Percentiles rank a stretch among this genome's conserved stretches.
Evolutionary conservation across 2,888 invertebrate genomes (phyloP).

Genomic region (Macaria liturata): DNA sequence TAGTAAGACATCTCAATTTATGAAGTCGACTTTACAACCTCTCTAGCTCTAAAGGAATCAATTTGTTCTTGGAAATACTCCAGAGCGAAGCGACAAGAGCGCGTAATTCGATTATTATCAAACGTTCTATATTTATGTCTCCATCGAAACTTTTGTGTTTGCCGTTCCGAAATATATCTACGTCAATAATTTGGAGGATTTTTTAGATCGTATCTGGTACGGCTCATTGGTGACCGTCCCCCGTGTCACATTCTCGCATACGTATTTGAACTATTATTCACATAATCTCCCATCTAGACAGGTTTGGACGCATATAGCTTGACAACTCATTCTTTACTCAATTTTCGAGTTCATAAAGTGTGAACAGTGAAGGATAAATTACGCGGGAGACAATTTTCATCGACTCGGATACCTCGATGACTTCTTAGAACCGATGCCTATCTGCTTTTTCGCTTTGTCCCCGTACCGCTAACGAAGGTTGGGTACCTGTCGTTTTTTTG

Average conservation of each 20-base stretch:
- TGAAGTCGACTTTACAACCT: slow-evolving; percentile 46
- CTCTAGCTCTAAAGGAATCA: slow-evolving; percentile 33
- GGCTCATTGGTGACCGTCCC: slow-evolving; percentile 66
- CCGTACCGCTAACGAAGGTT: slow-evolving; percentile 75
- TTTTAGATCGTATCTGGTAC: slow-evolving; percentile 52
- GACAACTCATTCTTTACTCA: slow-evolving; percentile 67
- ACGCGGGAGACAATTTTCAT: slow-evolving; percentile 63
- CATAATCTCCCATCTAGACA: slow-evolving; percentile 61
- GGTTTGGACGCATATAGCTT: slow-evolving; percentile 55
- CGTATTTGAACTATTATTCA: slow-evolving; percentile 64
- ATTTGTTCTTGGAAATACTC: slow-evolving; percentile 39
- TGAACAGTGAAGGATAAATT: slow-evolving; percentile 75
- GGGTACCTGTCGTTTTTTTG: slow-evolving; percentile 66
- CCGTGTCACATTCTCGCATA: slow-evolving; percentile 70
- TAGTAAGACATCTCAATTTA: slow-evolving; percentile 78
- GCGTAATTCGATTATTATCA: slow-evolving; percentile 47
- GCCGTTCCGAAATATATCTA: slow-evolving; percentile 37
- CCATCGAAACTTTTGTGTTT: slow-evolving; percentile 52
- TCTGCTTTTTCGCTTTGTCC: slow-evolving; percentile 70
- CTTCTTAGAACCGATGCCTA: slow-evolving; percentile 77
- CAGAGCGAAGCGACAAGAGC: slow-evolving; percentile 48
- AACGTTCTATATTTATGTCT: slow-evolving; percentile 48
- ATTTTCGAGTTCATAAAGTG: slow-evolving; percentile 61
- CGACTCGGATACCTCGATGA: slow-evolving; percentile 56
- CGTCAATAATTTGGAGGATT: slow-evolving; percentile 34